These are phyloP conservation scores for Emberiza fucata DNA, from an alignment of 2,113 vertebrate genomes.

Conservation along the genomic window DNA sequence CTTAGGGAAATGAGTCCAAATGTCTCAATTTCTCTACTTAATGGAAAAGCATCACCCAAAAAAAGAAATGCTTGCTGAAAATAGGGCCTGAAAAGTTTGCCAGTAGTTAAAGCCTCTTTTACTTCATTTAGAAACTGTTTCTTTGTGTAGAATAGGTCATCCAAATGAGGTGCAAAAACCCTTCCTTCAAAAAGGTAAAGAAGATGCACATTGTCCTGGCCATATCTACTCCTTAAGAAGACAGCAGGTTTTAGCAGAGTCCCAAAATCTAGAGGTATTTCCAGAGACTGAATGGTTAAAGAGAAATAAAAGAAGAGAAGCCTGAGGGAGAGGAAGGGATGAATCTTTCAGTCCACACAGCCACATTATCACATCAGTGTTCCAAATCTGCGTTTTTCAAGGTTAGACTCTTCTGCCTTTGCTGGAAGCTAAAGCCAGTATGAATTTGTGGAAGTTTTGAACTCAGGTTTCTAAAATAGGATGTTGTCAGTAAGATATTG, in stretches of 20 bases:
- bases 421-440: background rate
- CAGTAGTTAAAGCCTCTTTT: background rate
- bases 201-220: accelerated
- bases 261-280: background rate
- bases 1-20: background rate
- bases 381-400: background rate
- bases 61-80: background rate
- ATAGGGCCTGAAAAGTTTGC: background rate
- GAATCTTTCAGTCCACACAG: constrained; percentile 14
- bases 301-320: constrained; percentile 7
- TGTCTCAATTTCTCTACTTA: background rate
- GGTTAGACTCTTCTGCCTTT: background rate
- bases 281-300: background rate
- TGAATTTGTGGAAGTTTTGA: background rate
- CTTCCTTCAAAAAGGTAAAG: background rate
- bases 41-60: background rate
- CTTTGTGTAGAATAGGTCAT: background rate
- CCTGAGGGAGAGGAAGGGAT: background rate
- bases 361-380: background rate
- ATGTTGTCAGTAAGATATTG: background rate
- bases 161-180: background rate
- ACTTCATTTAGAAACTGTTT: background rate
- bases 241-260: background rate
- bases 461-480: background rate
- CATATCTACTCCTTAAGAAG: background rate